Percentiles rank a stretch among this genome's conserved stretches.
phyloP scores from a whole-genome alignment of 2,113 vertebrate genomes.

The Ciconia stormi region DNA sequence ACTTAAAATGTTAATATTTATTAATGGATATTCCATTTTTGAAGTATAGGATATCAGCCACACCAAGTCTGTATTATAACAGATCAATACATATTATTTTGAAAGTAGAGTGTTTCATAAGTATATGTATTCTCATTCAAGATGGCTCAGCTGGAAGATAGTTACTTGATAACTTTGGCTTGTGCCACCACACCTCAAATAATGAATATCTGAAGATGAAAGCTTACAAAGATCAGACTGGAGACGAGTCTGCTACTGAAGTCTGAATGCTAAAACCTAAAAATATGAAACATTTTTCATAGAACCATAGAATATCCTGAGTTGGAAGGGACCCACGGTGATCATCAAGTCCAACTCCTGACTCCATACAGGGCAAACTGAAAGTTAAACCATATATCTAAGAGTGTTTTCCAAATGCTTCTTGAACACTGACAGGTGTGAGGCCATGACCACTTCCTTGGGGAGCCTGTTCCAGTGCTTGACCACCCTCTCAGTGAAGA shows the following conservation, averaged over 20 bases:
- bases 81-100: background rate
- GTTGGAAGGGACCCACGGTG: rapidly evolving
- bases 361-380: background rate
- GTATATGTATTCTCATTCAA: background rate
- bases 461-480: background rate
- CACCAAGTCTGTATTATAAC: background rate
- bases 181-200: background rate
- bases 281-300: background rate
- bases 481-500: background rate
- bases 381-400: background rate
- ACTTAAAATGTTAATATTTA: background rate
- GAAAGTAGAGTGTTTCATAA: background rate
- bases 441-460: background rate
- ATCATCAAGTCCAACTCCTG: background rate
- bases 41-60: background rate
- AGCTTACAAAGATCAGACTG: background rate
- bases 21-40: background rate
- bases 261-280: background rate
- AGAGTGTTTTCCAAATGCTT: background rate
- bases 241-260: background rate
- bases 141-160: background rate
- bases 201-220: background rate
- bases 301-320: background rate
- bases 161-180: background rate
- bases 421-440: background rate